These are phyloP conservation scores for Aphelenchoides fujianensis DNA, from an alignment of 1,140 invertebrate species.

Conservation along the genomic window DNA sequence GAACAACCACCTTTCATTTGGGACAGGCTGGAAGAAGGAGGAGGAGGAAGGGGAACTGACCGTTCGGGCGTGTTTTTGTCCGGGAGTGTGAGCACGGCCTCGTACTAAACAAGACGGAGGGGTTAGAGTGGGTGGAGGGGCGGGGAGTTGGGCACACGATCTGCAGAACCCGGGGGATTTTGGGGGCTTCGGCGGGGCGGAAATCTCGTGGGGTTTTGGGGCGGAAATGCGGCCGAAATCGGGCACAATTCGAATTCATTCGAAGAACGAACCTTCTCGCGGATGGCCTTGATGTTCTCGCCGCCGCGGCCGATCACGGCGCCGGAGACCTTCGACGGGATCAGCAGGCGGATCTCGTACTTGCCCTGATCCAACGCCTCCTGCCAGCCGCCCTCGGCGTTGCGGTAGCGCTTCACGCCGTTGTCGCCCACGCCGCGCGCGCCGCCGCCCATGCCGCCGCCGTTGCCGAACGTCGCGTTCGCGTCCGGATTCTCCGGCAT, in stretches of 20 bases:
- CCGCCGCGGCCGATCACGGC: constrained; percentile 95
- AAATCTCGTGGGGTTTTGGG: background rate
- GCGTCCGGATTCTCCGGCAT: background rate
- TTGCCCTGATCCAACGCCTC: constrained; percentile 55
- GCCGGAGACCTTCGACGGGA: constrained; percentile 70
- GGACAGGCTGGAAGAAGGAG: constrained; percentile 16
- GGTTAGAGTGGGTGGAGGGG: no score
- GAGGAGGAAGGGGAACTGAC: constrained; percentile 44
- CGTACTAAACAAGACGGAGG: constrained; percentile 53
- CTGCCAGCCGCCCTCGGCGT: constrained; percentile 3
- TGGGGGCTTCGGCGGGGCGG: no score
- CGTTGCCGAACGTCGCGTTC: background rate
- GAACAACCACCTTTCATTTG: constrained; percentile 22
- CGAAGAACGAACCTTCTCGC: constrained; percentile 50
- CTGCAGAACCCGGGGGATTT: no score
- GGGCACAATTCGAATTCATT: background rate
- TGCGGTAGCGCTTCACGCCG: constrained; percentile 16
- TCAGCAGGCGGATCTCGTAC: constrained; percentile 59
- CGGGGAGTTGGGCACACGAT: no score
- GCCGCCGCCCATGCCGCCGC: background rate
- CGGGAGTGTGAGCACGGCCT: constrained; percentile 56
- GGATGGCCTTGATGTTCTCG: constrained; percentile 78
- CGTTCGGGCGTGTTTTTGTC: constrained; percentile 59
- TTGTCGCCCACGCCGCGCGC: background rate
- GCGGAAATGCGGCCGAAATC: background rate